Conservation (phyloP, 1,140 invertebrate species). For the Drosophila bocqueti region DNA sequence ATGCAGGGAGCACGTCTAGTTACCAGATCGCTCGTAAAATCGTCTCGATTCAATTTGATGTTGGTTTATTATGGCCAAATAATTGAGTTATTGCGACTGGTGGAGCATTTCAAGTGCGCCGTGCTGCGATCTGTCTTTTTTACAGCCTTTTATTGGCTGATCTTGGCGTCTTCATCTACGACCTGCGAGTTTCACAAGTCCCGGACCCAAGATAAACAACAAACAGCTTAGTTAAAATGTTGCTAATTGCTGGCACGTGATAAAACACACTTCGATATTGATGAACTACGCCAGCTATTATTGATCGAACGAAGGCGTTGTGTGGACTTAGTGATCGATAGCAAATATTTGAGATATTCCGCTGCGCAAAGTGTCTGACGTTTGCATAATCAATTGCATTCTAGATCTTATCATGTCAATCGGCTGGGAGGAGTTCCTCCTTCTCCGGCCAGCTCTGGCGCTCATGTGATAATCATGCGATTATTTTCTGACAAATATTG, state of each 20-base stretch:
- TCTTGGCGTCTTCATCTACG: constrained; percentile 4
- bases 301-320: constrained; percentile 15
- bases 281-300: constrained; percentile 31
- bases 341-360: constrained; percentile 32
- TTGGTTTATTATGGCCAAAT: constrained; percentile 60
- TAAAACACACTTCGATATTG: constrained; percentile 20
- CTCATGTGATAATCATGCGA: constrained; percentile 60
- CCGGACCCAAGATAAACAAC: constrained; percentile 30
- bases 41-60: constrained; percentile 47
- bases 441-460: constrained; percentile 2
- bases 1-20: constrained; percentile 50
- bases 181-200: constrained; percentile 38
- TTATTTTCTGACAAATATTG: constrained; percentile 46
- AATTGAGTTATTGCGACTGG: constrained; percentile 61
- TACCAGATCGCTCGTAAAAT: constrained; percentile 67
- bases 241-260: constrained; percentile 57
- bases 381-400: constrained; percentile 42
- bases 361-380: constrained; percentile 1
- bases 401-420: constrained; percentile 2
- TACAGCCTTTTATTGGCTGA: constrained; percentile 11
- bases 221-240: constrained; percentile 20
- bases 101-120: constrained; percentile 20
- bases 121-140: constrained; percentile 3
- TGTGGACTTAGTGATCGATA: constrained; percentile 36
- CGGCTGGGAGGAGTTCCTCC: constrained; percentile 24